Percentiles rank a stretch among this genome's conserved stretches.
phyloP scores from a whole-genome alignment of 2,113 vertebrate species.

The Pristiophorus japonicus region DNA sequence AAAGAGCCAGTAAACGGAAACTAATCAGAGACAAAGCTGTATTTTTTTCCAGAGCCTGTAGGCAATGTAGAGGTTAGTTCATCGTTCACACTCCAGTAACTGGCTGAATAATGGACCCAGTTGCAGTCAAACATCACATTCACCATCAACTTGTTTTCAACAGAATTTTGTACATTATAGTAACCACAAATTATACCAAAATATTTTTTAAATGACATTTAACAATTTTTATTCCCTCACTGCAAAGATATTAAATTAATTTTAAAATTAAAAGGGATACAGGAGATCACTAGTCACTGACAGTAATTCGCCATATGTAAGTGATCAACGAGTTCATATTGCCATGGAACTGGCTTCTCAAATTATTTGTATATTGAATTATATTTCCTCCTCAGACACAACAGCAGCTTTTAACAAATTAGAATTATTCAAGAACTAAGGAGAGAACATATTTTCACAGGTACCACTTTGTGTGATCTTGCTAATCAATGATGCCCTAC shows the following conservation, averaged over 20 bases:
- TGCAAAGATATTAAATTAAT: neutral
- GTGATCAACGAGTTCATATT: neutral
- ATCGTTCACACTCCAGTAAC: neutral
- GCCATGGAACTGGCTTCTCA: neutral
- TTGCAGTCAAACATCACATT: neutral
- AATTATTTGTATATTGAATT: neutral
- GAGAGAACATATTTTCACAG: neutral
- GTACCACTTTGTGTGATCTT: neutral
- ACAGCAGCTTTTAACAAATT: neutral
- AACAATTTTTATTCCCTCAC: neutral
- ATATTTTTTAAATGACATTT: neutral
- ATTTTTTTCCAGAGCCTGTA: neutral
- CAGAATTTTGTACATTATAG: neutral
- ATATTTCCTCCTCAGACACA: neutral
- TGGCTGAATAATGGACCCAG: neutral
- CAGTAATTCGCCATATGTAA: neutral
- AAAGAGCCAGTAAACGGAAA: neutral
- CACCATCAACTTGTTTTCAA: neutral
- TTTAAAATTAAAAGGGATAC: neutral
- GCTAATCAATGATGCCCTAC: neutral
- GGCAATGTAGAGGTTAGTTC: neutral
- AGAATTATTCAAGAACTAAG: neutral
- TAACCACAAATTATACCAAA: neutral
- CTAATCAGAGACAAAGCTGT: neutral
- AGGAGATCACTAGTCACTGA: neutral